A percentile compares a stretch with the other conserved stretches of the same genome.
phyloP scores from a whole-genome alignment of 2,797 vertebrate genomes.

The Sebastolobus altivelis region DNA sequence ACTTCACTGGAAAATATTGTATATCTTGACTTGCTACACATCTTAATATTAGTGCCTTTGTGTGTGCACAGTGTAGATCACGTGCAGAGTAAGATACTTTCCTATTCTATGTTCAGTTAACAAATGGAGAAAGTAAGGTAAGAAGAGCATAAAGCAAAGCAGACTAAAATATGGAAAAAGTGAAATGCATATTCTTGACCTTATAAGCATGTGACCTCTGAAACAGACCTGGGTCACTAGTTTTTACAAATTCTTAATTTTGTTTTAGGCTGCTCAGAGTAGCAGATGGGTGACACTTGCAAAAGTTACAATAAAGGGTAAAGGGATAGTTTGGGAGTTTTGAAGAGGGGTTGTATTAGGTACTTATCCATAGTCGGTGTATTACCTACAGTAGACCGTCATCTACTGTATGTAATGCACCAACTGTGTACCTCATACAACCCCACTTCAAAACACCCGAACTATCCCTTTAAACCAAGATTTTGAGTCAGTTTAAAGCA shows the following conservation, averaged over 20 bases:
- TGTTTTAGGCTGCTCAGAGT: conserved; percentile 23
- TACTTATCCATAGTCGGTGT: no score
- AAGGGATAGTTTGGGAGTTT: no score
- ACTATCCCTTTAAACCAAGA: conserved; percentile 26
- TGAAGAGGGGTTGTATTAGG: no score
- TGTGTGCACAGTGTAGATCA: no score
- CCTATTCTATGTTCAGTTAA: conserved; percentile 16
- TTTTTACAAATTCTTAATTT: conserved; percentile 20
- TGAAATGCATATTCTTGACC: conserved; percentile 19
- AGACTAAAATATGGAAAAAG: conserved; percentile 30
- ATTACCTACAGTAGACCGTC: no score
- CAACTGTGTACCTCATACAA: no score
- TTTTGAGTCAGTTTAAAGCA: not conserved
- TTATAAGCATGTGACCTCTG: conserved; percentile 33
- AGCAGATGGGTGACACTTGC: conserved; percentile 10
- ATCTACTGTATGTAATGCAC: no score
- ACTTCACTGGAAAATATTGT: not conserved
- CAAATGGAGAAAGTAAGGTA: conserved; percentile 35
- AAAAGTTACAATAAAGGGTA: not conserved
- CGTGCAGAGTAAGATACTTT: not conserved
- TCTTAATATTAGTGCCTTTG: conserved; percentile 8
- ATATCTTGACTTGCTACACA: not conserved
- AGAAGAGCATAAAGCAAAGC: conserved; percentile 34
- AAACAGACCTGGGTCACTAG: conserved; percentile 40
- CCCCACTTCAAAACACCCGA: no score